Evolutionary conservation across 2,113 vertebrate genomes (phyloP).

Genomic region (Lipophrys pholis): DNA sequence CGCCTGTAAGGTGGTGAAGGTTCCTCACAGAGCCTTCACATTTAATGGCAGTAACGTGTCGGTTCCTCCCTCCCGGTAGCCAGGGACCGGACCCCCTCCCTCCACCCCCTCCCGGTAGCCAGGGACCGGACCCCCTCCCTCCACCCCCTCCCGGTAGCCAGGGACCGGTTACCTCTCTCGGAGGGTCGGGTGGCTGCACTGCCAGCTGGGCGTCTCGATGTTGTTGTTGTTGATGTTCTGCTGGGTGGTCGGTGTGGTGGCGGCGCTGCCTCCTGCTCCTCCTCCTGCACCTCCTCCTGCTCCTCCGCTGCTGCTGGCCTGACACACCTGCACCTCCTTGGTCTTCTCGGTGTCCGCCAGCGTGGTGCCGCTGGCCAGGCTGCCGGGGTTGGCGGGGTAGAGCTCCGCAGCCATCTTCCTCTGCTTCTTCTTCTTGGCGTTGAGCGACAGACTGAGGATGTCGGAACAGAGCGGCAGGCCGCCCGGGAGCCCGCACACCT

Average conservation of each 20-base stretch:
- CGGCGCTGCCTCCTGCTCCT: constrained; percentile 67
- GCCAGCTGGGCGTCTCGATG: constrained; percentile 89
- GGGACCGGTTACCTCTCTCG: constrained; percentile 92
- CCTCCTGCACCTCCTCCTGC: constrained; percentile 80
- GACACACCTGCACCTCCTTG: constrained; percentile 83
- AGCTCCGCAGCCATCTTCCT: constrained; percentile 96
- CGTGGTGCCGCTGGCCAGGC: constrained; percentile 82
- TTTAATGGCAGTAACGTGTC: too few relatives aligned
- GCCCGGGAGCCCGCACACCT: constrained; percentile 81
- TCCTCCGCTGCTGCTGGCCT: constrained; percentile 75
- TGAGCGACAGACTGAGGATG: constrained; percentile 84
- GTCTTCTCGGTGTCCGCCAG: constrained; percentile 83
- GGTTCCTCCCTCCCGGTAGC: too few relatives aligned
- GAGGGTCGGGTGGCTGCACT: constrained; percentile 92
- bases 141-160: too few relatives aligned
- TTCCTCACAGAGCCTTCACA: too few relatives aligned
- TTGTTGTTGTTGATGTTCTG: constrained; percentile 94
- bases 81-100: too few relatives aligned
- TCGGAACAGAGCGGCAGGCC: constrained; percentile 87
- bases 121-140: too few relatives aligned
- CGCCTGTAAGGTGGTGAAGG: too few relatives aligned
- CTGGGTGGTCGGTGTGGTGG: constrained; percentile 82
- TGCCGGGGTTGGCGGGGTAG: constrained; percentile 86
- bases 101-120: too few relatives aligned
- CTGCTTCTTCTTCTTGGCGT: constrained; percentile 79